phyloP scores from a whole-genome alignment of 2,113 vertebrate species.

The Picathartes gymnocephalus region DNA sequence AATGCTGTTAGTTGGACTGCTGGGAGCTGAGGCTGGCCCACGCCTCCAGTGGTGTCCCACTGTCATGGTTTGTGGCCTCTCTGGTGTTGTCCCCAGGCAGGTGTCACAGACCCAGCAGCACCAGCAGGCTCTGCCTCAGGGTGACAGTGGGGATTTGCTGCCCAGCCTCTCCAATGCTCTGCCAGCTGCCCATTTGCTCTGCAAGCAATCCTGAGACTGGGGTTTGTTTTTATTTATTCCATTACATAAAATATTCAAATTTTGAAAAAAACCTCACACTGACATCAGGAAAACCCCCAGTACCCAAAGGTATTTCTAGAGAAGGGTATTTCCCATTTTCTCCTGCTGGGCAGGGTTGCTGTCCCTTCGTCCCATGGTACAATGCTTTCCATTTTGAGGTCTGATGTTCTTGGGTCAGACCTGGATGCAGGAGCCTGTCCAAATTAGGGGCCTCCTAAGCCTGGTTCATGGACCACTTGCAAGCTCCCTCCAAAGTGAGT shows the following conservation, averaged over 20 bases:
- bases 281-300: not conserved
- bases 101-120: not conserved
- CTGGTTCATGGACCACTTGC: not conserved
- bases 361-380: fast-evolving
- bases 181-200: not conserved
- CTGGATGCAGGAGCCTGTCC: not conserved
- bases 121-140: not conserved
- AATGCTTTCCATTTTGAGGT: not conserved
- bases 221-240: not conserved
- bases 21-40: not conserved
- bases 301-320: not conserved
- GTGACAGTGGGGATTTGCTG: not conserved
- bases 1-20: not conserved
- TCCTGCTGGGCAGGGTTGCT: not conserved
- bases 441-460: not conserved
- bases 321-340: not conserved
- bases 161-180: not conserved
- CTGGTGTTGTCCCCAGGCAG: not conserved
- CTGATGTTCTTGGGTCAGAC: not conserved
- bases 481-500: not conserved
- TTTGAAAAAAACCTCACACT: not conserved
- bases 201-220: not conserved
- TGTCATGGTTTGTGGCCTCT: not conserved
- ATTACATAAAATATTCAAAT: not conserved
- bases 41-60: fast-evolving